These are phyloP conservation scores for Euura saliciscinereae DNA, from an alignment of 1,140 invertebrate species.

Conservation along the genomic window DNA sequence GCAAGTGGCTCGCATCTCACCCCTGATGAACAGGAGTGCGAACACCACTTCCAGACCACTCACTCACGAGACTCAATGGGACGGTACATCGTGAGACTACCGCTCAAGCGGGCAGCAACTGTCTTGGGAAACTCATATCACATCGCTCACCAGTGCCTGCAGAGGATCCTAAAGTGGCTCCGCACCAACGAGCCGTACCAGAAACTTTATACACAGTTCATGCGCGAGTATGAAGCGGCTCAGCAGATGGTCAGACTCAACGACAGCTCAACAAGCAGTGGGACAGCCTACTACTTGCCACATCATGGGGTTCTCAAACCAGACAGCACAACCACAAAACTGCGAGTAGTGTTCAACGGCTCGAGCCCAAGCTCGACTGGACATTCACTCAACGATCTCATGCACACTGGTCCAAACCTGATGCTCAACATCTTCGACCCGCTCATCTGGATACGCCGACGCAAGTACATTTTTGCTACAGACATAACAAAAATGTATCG, in stretches of 20 bases:
- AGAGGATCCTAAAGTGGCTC: neutral
- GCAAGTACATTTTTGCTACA: constrained; percentile 15
- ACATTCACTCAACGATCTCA: constrained; percentile 16
- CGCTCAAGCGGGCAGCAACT: neutral
- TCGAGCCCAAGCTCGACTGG: constrained; percentile 2
- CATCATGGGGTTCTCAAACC: constrained; percentile 13
- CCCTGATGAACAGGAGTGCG: constrained; percentile 11
- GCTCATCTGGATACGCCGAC: constrained; percentile 16
- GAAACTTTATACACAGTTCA: constrained; percentile 33
- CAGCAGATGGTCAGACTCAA: constrained; percentile 29
- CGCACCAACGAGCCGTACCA: neutral
- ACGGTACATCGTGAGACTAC: constrained; percentile 11
- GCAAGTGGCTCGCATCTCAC: neutral
- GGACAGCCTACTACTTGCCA: constrained; percentile 13
- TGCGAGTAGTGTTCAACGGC: constrained; percentile 18
- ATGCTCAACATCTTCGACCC: constrained; percentile 14
- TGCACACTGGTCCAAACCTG: constrained; percentile 13
- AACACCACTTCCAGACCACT: constrained; percentile 11
- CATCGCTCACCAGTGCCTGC: neutral
- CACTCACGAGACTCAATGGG: constrained; percentile 4
- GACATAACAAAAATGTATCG: constrained; percentile 26
- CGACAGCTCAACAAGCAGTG: neutral
- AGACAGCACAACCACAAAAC: constrained; percentile 14
- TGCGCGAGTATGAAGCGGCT: constrained; percentile 36
- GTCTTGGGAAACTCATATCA: neutral